These are phyloP conservation scores for Parambassis ranga DNA, from an alignment of 2,797 vertebrate species.

Conservation along the genomic window DNA sequence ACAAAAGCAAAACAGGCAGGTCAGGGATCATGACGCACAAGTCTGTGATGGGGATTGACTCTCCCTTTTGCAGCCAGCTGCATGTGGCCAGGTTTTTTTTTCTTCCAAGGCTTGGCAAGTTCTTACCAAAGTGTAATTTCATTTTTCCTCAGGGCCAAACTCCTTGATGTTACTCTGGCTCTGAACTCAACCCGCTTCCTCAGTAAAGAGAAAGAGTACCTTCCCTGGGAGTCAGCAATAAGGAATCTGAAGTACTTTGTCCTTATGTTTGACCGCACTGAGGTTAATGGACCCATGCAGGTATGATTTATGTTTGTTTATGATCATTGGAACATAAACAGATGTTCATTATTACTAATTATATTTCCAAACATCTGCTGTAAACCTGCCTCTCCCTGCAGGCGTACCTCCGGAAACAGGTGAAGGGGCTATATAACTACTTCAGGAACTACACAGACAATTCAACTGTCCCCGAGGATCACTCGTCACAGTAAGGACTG, in stretches of 20 bases:
- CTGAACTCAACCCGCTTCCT: conserved; percentile 79
- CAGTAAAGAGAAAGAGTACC: conserved; percentile 54
- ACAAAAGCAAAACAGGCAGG: no score
- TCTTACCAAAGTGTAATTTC: not conserved
- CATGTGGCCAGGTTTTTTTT: no score
- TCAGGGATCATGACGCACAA: no score
- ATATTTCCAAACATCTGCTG: not conserved
- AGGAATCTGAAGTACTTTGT: conserved; percentile 72
- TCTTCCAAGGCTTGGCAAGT: no score
- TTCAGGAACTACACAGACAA: conserved; percentile 57
- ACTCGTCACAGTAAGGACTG: conserved; percentile 84
- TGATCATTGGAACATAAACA: not conserved
- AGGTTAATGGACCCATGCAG: conserved; percentile 80
- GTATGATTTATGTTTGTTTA: conserved; percentile 32
- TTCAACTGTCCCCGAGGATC: not conserved
- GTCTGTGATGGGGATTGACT: no score
- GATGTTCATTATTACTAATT: not conserved
- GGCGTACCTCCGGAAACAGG: conserved; percentile 83
- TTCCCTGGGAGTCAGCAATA: conserved; percentile 75
- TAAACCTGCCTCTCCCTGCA: conserved; percentile 53
- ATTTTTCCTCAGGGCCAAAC: conserved; percentile 63
- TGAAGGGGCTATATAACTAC: conserved; percentile 69
- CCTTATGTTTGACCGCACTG: conserved; percentile 82
- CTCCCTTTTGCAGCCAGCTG: no score
- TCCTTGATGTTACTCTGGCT: conserved; percentile 70